Evolutionary conservation across 2,113 vertebrate genomes (phyloP).

Genomic region (Collichthys lucidus): DNA sequence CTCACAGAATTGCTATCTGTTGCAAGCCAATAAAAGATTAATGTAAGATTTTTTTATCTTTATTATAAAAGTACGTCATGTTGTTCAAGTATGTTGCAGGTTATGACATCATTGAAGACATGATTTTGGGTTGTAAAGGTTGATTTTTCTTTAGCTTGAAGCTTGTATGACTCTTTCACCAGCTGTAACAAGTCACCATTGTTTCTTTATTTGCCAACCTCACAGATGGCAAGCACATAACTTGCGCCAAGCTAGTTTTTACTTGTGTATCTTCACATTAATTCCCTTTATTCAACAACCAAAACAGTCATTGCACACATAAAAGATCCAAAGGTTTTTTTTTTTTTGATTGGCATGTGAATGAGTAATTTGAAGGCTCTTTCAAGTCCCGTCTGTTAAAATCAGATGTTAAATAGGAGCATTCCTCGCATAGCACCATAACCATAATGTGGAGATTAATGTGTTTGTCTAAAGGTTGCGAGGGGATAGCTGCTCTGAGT

Average conservation of each 20-base stretch:
- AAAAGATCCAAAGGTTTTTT: constrained; percentile 8
- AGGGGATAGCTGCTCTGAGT: constrained; percentile 28
- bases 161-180: constrained; percentile 5
- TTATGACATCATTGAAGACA: not conserved
- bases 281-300: constrained; percentile 40
- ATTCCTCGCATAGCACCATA: constrained; percentile 73
- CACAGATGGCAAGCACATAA: constrained; percentile 44
- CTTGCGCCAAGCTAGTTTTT: constrained; percentile 27
- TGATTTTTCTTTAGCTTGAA: not conserved
- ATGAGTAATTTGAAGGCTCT: constrained; percentile 63
- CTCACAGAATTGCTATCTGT: no score
- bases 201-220: constrained; percentile 43
- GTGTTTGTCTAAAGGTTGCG: constrained; percentile 66
- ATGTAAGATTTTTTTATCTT: not conserved
- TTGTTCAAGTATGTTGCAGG: not conserved
- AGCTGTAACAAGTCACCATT: constrained; percentile 45
- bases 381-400: constrained; percentile 60
- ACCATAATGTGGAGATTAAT: constrained; percentile 71
- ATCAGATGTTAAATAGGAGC: constrained; percentile 63
- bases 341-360: constrained; percentile 43
- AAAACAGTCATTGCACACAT: constrained; percentile 23
- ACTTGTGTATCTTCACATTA: constrained; percentile 50
- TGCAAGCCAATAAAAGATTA: not conserved
- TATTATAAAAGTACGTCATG: not conserved
- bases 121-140: not conserved